Evolutionary conservation across 2,797 vertebrate genomes (phyloP), one percentile per base, ranked within the genome.

Genomic region (Micrastur ruficollis): DNA sequence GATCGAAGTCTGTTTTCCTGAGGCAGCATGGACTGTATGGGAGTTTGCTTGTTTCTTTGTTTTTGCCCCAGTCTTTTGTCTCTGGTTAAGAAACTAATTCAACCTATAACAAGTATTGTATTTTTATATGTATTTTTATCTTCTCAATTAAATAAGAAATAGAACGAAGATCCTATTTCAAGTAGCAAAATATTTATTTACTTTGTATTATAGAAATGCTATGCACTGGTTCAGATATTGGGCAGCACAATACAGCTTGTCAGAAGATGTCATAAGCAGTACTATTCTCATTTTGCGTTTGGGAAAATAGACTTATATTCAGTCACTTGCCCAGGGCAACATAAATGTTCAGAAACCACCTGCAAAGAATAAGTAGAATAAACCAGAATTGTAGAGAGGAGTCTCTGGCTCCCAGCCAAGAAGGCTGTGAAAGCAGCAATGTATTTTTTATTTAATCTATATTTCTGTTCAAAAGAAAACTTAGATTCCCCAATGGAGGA

Each of bases 361-460:
- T 96, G 93, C 75, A 97, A 95, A 96, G 87, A 91, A 90, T 93
- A 95, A 95, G 46, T 27, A 94, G 68, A 82, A 70, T 83, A 92
- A 79, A 78, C 26, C 76, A 89, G 81, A 96, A 90, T 86, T 94
- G 83, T 53, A 62, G 85, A 89, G 59, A 72, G 31, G 53, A 79
- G 22, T 70, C 46, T 14, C 9, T 96, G 96, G 81, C 34, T 88
- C 22, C 61, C 44, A 93, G 75, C 75, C 95, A 96, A 83, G 53
- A 70, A 81, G 58, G 20, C 55, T 94, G 96, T 93, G 82, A 94
- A 95, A 94, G 66, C n/a, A 95, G 65, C 66, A 72, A 91, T 91
- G 75, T 91, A 96, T 86, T 94, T 96, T 91, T 95, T 89, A 91
- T 96, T 94, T 94, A 93, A 96, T 90, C 72, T 93, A 88, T 94